phyloP scores from a whole-genome alignment of 2,113 vertebrate species.

The Laterallus jamaicensis region DNA sequence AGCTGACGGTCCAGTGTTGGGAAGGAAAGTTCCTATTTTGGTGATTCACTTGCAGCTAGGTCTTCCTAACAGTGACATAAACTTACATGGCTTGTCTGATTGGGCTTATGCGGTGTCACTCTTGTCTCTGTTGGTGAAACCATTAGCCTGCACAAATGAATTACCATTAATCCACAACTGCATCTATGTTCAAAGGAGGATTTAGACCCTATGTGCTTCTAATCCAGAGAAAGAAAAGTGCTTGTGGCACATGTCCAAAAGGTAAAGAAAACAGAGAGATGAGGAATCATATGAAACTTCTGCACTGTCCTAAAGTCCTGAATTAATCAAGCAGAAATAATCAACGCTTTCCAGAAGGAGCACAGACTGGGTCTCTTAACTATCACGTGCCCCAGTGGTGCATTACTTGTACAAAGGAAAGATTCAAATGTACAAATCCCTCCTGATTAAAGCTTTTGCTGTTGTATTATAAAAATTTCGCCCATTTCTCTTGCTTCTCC shows the following conservation, averaged over 20 bases:
- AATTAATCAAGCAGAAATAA: background rate
- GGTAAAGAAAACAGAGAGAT: background rate
- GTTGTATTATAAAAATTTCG: background rate
- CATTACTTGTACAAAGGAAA: background rate
- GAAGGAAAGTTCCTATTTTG: background rate
- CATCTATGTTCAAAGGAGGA: background rate
- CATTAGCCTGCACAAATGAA: background rate
- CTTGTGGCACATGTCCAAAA: background rate
- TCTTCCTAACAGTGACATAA: background rate
- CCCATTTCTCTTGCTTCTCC: background rate
- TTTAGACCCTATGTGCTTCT: background rate
- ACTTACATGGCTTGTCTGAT: background rate
- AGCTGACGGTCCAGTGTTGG: background rate
- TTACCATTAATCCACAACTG: background rate
- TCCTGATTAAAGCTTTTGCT: background rate
- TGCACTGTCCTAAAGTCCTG: background rate
- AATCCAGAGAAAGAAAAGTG: background rate
- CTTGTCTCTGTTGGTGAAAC: background rate
- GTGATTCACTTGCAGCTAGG: background rate
- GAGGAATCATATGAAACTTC: background rate
- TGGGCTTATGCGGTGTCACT: background rate
- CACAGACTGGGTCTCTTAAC: background rate
- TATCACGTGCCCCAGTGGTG: background rate
- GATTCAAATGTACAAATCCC: background rate
- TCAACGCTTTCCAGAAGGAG: background rate